These are phyloP conservation scores for Suillia variegata DNA, from an alignment of 2,888 invertebrate species.

Conservation along the genomic window DNA sequence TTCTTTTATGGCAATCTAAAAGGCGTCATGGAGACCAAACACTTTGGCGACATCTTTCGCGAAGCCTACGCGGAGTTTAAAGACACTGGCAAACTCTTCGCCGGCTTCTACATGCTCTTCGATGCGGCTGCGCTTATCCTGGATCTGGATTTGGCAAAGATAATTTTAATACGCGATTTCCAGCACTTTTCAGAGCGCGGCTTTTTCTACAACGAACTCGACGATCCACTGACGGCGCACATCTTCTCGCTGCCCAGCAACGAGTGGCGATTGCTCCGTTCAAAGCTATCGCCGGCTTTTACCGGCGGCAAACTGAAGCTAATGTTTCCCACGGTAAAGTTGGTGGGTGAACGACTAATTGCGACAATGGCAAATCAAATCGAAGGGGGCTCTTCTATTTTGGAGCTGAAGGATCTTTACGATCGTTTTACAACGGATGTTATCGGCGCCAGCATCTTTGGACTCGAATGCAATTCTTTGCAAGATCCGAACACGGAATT, in stretches of 20 bases:
- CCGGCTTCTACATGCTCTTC: slow-evolving; percentile 33
- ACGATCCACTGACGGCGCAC: slow-evolving; percentile 49
- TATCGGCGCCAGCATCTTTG: slow-evolving; percentile 63
- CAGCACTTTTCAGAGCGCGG: slow-evolving; percentile 49
- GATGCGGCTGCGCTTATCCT: slow-evolving; percentile 27
- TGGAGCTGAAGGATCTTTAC: slow-evolving; percentile 52
- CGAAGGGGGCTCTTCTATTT: too few relatives aligned
- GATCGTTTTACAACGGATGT: slow-evolving; percentile 63
- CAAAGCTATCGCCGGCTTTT: slow-evolving; percentile 60
- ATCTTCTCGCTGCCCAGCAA: slow-evolving; percentile 47
- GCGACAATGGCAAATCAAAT: slow-evolving; percentile 15
- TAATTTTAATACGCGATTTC: slow-evolving; percentile 37
- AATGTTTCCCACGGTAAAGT: slow-evolving; percentile 47
- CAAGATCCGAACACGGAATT: slow-evolving; percentile 57
- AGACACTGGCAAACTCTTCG: slow-evolving; percentile 34
- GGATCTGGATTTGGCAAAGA: slow-evolving; percentile 31
- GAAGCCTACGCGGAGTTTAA: slow-evolving; percentile 38
- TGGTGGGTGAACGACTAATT: slow-evolving; percentile 37
- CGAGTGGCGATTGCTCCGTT: slow-evolving; percentile 57
- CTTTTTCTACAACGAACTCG: slow-evolving; percentile 40
- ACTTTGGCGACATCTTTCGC: slow-evolving; percentile 13
- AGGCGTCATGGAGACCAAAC: slow-evolving; percentile 22
- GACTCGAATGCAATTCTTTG: slow-evolving; percentile 61
- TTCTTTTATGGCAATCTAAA: slow-evolving; percentile 30
- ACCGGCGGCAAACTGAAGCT: slow-evolving; percentile 61